A percentile compares a stretch with the other conserved stretches of the same genome.
Evolutionary conservation across 2,797 vertebrate genomes (phyloP).

Genomic region (Pseudotriccus pelzelni): DNA sequence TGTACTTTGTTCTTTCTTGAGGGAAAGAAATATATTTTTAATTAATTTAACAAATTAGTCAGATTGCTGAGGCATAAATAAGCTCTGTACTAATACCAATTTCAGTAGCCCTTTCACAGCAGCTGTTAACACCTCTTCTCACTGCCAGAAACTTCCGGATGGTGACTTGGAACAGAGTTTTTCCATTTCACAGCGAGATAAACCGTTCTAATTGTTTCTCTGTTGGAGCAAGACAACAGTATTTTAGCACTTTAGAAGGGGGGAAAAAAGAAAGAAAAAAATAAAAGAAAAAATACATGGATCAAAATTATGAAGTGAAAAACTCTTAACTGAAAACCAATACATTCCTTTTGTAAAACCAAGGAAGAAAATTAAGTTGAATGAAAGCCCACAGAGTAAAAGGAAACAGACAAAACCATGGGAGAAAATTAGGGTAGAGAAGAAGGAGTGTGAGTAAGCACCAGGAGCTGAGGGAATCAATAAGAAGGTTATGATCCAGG

Average conservation of each 20-base stretch:
- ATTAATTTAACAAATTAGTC: conserved; percentile 30
- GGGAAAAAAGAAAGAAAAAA: too few species aligned
- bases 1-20: neutral
- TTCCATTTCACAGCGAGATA: conserved; percentile 27
- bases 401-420: conserved; percentile 14
- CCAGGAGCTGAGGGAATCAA: neutral
- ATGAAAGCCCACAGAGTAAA: neutral
- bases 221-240: neutral
- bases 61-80: conserved; percentile 18
- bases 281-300: neutral
- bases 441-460: neutral
- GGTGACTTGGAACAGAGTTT: neutral
- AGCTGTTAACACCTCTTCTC: conserved; percentile 51
- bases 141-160: conserved; percentile 44
- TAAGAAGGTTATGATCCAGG: neutral
- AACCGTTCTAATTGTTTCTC: neutral
- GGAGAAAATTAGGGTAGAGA: neutral
- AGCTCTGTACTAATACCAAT: neutral
- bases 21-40: neutral
- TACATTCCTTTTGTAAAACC: neutral
- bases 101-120: conserved; percentile 6
- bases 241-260: neutral
- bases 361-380: neutral
- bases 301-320: neutral
- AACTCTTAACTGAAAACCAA: neutral